A percentile compares a stretch with the other conserved stretches of the same genome.
Evolutionary conservation across 2,113 vertebrate genomes (phyloP).

Genomic region (Heterotis niloticus): DNA sequence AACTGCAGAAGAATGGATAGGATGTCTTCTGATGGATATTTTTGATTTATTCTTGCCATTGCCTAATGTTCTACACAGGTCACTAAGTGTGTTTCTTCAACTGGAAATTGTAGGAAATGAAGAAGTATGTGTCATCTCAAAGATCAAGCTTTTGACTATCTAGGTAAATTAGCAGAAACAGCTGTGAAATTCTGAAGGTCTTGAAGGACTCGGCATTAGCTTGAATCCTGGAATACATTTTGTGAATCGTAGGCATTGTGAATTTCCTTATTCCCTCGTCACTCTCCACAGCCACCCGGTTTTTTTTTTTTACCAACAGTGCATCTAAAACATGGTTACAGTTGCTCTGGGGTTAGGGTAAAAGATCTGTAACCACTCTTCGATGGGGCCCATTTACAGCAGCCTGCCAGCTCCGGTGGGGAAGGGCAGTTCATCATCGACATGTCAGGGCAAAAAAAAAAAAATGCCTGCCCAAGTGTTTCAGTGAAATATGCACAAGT

Average conservation of each 20-base stretch:
- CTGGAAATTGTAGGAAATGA: neutral
- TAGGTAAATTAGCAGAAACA: neutral
- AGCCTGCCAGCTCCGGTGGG: conserved; percentile 32
- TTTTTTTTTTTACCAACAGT: neutral
- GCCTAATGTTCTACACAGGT: neutral
- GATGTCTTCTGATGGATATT: neutral
- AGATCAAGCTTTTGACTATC: neutral
- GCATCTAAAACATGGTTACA: neutral
- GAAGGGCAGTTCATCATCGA: conserved; percentile 86
- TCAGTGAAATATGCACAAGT: conserved; percentile 97
- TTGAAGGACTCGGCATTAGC: neutral
- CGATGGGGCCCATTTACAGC: conserved; percentile 45
- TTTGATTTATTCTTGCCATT: neutral
- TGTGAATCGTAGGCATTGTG: neutral
- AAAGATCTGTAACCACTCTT: conserved; percentile 81
- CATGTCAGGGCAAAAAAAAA: conserved; percentile 67
- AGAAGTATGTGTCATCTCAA: neutral
- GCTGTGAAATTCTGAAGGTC: neutral
- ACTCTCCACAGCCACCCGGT: neutral
- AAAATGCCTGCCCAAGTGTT: conserved; percentile 69
- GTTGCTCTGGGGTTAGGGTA: conserved; percentile 60
- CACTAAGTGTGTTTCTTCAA: neutral
- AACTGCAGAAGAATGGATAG: neutral
- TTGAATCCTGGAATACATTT: neutral
- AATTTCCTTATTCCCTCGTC: neutral